Percentiles rank a stretch among this genome's conserved stretches.
phyloP scores from a whole-genome alignment of 1,140 invertebrate species.

The Drosophila melanica region DNA sequence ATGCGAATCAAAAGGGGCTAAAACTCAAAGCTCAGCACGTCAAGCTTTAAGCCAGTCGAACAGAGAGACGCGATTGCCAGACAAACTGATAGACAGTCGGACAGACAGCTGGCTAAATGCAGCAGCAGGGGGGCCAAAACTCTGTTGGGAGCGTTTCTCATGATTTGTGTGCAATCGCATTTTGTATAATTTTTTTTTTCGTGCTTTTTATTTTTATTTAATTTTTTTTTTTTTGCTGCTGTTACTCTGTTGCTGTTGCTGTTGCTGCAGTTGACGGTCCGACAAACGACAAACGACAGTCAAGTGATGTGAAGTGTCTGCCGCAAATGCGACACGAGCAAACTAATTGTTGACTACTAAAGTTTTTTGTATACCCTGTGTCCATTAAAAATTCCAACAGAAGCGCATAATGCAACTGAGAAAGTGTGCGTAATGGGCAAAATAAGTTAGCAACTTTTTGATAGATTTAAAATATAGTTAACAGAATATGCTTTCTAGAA shows the following conservation, averaged over 20 bases:
- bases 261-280: conserved; percentile 35
- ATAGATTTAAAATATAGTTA: no score
- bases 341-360: conserved; percentile 58
- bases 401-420: no score
- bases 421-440: no score
- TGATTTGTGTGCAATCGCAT: conserved; percentile 56
- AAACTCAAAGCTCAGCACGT: conserved; percentile 45
- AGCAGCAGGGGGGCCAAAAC: conserved; percentile 35
- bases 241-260: neutral
- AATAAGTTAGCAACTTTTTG: no score
- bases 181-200: conserved; percentile 41
- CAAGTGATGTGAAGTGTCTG: conserved; percentile 54
- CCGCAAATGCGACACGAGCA: conserved; percentile 54
- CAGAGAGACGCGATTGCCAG: conserved; percentile 37
- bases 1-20: conserved; percentile 72
- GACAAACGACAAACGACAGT: conserved; percentile 44
- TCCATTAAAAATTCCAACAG: no score
- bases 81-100: conserved; percentile 14
- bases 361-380: conserved; percentile 7
- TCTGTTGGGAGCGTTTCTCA: conserved; percentile 50
- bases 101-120: conserved; percentile 39
- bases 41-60: conserved; percentile 39
- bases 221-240: conserved; percentile 25
- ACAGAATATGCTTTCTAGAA: no score
- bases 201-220: conserved; percentile 25